A percentile compares a stretch with the other conserved stretches of the same genome.
These are phyloP conservation scores for Meiosimyza platycephala DNA, from an alignment of 2,888 invertebrate species.

Conservation along the genomic window DNA sequence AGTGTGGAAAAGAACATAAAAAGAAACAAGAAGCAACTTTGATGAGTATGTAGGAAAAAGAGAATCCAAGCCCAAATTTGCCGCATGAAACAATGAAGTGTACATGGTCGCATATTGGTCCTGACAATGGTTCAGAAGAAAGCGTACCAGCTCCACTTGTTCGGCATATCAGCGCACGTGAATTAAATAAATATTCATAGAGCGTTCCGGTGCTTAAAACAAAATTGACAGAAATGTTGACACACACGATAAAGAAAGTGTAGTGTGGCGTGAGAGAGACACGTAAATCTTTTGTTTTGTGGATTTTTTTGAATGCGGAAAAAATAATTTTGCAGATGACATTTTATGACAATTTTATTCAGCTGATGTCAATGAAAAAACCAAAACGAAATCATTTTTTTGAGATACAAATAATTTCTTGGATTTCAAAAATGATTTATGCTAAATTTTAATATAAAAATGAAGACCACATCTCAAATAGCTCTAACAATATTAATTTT, in stretches of 20 bases:
- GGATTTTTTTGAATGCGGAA: too few relatives aligned
- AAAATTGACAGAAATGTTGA: slow-evolving; percentile 21
- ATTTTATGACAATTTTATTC: slow-evolving; percentile 32
- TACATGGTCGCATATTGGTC: not conserved
- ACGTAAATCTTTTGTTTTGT: not conserved
- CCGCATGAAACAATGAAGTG: slow-evolving; percentile 22
- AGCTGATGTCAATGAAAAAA: slow-evolving; percentile 24
- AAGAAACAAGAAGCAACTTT: not conserved
- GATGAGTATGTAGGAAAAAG: too few relatives aligned
- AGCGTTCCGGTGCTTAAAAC: slow-evolving; percentile 31
- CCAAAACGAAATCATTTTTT: not conserved
- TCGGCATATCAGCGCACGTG: slow-evolving; percentile 27
- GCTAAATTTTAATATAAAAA: too few relatives aligned
- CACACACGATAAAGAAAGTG: not conserved
- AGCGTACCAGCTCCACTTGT: too few relatives aligned
- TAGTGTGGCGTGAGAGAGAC: slow-evolving; percentile 1
- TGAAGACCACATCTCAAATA: too few relatives aligned
- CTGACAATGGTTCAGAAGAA: too few relatives aligned
- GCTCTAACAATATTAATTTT: too few relatives aligned
- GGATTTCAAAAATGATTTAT: too few relatives aligned
- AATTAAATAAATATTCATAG: slow-evolving; percentile 37
- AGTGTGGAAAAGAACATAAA: not conserved
- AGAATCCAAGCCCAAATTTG: too few relatives aligned
- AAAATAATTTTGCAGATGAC: slow-evolving; percentile 1
- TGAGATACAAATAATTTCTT: too few relatives aligned